Evolutionary conservation across 2,797 vertebrate species (phyloP).

Genomic region (Hippoglossus hippoglossus): DNA sequence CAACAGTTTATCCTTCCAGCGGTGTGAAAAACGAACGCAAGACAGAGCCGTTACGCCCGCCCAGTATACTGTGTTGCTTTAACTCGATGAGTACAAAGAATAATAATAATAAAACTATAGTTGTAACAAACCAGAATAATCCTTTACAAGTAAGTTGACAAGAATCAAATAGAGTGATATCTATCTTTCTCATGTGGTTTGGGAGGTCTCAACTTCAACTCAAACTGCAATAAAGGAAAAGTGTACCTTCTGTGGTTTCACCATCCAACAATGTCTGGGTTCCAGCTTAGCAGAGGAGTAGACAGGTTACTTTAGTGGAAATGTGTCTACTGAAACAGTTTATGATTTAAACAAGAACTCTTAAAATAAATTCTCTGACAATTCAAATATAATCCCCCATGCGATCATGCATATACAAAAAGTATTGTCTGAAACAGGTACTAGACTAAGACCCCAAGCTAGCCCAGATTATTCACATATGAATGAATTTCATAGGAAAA

Average conservation of each 20-base stretch:
- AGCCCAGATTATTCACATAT: not conserved
- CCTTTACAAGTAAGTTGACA: not conserved
- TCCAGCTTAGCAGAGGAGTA: constrained; percentile 60
- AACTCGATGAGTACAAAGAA: too few relatives aligned
- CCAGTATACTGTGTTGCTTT: too few relatives aligned
- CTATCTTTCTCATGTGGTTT: not conserved
- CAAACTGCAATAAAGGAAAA: not conserved
- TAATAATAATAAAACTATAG: not conserved
- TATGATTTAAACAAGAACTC: not conserved
- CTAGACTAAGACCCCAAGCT: not conserved
- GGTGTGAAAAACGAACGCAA: too few relatives aligned
- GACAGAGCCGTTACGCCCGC: too few relatives aligned
- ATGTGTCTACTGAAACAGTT: not conserved
- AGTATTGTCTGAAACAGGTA: not conserved
- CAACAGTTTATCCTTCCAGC: too few relatives aligned
- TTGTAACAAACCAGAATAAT: not conserved
- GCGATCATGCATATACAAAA: constrained; percentile 1
- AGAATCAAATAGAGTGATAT: not conserved
- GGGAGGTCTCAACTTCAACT: too few relatives aligned
- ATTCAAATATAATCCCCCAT: not conserved
- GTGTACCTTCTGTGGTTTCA: constrained; percentile 75
- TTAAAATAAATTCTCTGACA: not conserved
- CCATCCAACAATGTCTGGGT: constrained; percentile 68
- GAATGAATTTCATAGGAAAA: not conserved
- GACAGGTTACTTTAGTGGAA: not conserved